Evolutionary conservation across 1,140 invertebrate species (phyloP).

Genomic region (Cotesia vestalis): DNA sequence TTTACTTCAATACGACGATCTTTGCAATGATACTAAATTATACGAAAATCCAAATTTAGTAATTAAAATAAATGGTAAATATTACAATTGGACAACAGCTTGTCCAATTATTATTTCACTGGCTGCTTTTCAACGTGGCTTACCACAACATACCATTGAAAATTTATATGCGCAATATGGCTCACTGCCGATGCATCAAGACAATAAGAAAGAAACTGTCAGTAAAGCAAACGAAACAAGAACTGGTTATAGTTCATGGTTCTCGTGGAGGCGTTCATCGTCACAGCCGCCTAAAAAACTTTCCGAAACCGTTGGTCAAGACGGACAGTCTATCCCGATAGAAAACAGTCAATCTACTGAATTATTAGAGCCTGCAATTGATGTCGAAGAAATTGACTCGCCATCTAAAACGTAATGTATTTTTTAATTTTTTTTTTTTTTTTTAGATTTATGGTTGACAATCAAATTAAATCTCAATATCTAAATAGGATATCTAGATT

Average conservation of each 20-base stretch:
- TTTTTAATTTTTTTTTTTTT: background rate
- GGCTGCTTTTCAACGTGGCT: slow-evolving; percentile 82
- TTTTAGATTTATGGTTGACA: background rate
- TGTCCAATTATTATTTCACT: slow-evolving; percentile 87
- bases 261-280: slow-evolving; percentile 68
- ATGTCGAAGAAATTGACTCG: slow-evolving; percentile 33
- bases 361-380: slow-evolving; percentile 30
- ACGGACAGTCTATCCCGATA: slow-evolving; percentile 15
- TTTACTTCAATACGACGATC: slow-evolving; percentile 83
- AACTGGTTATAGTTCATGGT: slow-evolving; percentile 68
- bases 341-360: slow-evolving; percentile 24
- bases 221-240: slow-evolving; percentile 55
- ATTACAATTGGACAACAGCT: slow-evolving; percentile 88
- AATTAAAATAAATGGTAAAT: slow-evolving; percentile 86
- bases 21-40: slow-evolving; percentile 81
- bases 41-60: slow-evolving; percentile 87
- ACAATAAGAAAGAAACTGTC: slow-evolving; percentile 49
- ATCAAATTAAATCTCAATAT: too few relatives aligned
- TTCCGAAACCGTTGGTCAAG: slow-evolving; percentile 45
- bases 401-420: background rate
- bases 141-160: slow-evolving; percentile 69
- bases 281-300: slow-evolving; percentile 56
- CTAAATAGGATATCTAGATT: background rate
- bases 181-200: slow-evolving; percentile 53
- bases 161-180: slow-evolving; percentile 63